Evolutionary conservation across 92 coral and sea anemone genomes (phyloP).

Genomic region (Siderastrea radians): DNA sequence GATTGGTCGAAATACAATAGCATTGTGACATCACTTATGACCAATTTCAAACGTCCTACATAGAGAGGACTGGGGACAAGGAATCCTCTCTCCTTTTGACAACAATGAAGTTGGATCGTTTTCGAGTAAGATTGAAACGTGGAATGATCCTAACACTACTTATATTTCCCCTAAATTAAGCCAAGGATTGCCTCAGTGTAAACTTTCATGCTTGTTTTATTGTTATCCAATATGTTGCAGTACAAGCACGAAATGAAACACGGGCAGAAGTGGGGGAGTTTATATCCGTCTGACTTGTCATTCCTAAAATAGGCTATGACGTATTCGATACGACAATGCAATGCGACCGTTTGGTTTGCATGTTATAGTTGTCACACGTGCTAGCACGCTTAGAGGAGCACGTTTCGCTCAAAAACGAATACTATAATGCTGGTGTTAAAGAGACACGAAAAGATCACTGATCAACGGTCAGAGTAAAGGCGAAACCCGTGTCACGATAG

Average conservation of each 20-base stretch:
- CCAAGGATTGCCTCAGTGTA: too few relatives aligned
- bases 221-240: not conserved
- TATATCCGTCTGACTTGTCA: not conserved
- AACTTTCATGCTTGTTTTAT: not conserved
- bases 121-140: not conserved
- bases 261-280: not conserved
- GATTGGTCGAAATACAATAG: conserved; percentile 77
- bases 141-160: too few relatives aligned
- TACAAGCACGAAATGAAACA: not conserved
- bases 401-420: too few relatives aligned
- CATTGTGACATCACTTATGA: conserved; percentile 28
- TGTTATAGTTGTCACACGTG: not conserved
- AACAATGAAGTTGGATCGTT: not conserved
- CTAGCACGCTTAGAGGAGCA: too few relatives aligned
- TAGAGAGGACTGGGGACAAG: conserved; percentile 11
- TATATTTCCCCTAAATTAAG: too few relatives aligned
- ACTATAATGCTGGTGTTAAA: too few relatives aligned
- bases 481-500: too few relatives aligned
- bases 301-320: conserved; percentile 1
- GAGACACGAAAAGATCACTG: too few relatives aligned
- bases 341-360: not conserved
- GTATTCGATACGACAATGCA: not conserved
- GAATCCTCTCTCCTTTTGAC: not conserved
- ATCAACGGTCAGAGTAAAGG: too few relatives aligned
- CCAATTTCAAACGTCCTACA: not conserved